Evolutionary conservation across 2,888 invertebrate species (phyloP).

Genomic region (Andrena camellia): DNA sequence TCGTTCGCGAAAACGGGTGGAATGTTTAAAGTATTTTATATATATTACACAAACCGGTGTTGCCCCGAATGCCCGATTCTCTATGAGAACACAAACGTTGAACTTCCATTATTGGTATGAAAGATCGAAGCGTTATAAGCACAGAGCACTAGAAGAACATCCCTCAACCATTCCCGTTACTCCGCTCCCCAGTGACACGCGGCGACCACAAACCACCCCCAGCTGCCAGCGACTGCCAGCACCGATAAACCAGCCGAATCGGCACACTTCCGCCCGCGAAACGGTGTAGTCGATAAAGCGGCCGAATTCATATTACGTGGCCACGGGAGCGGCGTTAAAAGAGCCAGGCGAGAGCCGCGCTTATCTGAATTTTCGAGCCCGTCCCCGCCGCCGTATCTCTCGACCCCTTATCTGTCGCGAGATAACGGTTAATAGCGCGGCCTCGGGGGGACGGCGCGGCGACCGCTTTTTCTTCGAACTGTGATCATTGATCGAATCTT

Average conservation of each 20-base stretch:
- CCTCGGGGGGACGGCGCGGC: constrained; percentile 9
- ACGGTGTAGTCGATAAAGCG: constrained; percentile 3
- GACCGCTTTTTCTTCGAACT: constrained; percentile 48
- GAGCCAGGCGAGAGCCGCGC: constrained; percentile 29
- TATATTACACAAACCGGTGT: not conserved
- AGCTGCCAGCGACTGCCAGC: not conserved
- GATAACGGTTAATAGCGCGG: constrained; percentile 60
- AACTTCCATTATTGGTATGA: too few species aligned
- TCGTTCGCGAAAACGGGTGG: not conserved
- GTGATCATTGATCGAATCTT: constrained; percentile 63
- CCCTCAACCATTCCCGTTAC: too few species aligned
- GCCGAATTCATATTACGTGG: constrained; percentile 19
- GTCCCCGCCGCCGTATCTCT: constrained; percentile 23
- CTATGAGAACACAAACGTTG: too few species aligned
- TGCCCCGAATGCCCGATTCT: too few species aligned
- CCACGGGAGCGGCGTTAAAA: constrained; percentile 23
- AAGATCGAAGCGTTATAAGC: not conserved
- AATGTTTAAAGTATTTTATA: not conserved
- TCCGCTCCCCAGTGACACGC: too few species aligned
- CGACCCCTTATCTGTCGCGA: constrained; percentile 36
- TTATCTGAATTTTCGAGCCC: constrained; percentile 55
- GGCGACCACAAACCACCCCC: not conserved
- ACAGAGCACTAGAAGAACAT: not conserved
- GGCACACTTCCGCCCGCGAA: not conserved
- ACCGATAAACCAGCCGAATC: not conserved